Base-by-base conservation (phyloP, 2,888 invertebrate genomes). In the Aphrophora alni region DNA sequence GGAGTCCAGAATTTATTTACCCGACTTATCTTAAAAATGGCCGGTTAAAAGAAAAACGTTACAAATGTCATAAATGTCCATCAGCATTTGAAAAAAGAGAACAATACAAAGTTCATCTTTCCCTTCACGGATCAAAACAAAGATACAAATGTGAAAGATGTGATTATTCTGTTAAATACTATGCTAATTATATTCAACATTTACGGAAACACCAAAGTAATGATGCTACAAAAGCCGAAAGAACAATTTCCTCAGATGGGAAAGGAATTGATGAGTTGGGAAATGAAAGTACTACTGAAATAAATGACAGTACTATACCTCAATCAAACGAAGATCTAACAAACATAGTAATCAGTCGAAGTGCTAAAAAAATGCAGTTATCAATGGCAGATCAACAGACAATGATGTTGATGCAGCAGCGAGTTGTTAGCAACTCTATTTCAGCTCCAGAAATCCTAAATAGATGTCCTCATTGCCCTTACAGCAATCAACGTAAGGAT, bases 101-200 rank as follows among this genome's bases (percentile, higher is more conserved):
- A 85, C 95, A 96, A 87, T 96, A 95, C 88, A 94, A 94, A 87
- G 93, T 95, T 28, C 97, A 97, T 88, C 88, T 95, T 84, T 93
- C 93, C 24, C 89, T 96, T 71, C 97, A 97, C 87, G 96, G 96
- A 3, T 94, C 95, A 0, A 93, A 94, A 85, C 95, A 96, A 87
- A 91, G 94, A 82, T 96, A 95, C 87, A 93, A 92, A 85, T 97
- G 97, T 89, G 93, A 94, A 85, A 90, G 92, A 70, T 97, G 97
- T 88, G 96, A 97, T 88, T 96, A 96, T 88, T 95, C 96, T 0
- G 96, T 96, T 0, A 95, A 95, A 85, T 95, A 95, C 87, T 95
- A 94, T 85, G 95, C 95, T 0, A 95, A 95, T 87, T 94, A 94
- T 85, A 92, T 93, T 51, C 96, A 96, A 87, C 97, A 97, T 87